Evolutionary conservation across 2,888 invertebrate species (phyloP).

Genomic region (Hyalella azteca): DNA sequence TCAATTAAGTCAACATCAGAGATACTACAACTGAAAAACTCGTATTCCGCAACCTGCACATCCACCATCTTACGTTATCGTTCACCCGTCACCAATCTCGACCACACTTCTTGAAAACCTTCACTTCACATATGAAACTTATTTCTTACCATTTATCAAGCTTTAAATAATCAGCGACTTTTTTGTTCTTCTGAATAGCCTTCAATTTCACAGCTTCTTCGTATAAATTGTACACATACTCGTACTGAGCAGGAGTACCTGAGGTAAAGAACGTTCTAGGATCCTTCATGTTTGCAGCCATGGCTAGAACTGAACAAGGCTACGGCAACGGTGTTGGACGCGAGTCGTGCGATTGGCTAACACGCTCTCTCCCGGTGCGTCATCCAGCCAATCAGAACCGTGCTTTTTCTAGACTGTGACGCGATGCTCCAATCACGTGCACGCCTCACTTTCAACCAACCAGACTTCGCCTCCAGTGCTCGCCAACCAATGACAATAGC

Average conservation of each 20-base stretch:
- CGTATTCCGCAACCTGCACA: constrained; percentile 29
- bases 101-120: not conserved
- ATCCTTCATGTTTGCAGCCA: constrained; percentile 70
- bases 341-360: constrained; percentile 45
- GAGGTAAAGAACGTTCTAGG: constrained; percentile 92
- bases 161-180: constrained; percentile 91
- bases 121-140: not conserved
- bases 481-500: constrained; percentile 49
- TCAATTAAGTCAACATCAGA: too few relatives aligned
- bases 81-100: constrained; percentile 39
- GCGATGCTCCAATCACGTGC: constrained; percentile 20
- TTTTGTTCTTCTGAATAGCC: constrained; percentile 88
- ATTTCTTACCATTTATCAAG: constrained; percentile 88
- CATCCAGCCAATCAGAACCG: constrained; percentile 43
- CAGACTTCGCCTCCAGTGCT: constrained; percentile 42
- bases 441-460: constrained; percentile 44
- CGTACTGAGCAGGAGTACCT: constrained; percentile 81
- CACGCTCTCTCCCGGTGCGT: constrained; percentile 42
- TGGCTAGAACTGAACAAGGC: constrained; percentile 48
- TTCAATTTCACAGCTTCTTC: constrained; percentile 89
- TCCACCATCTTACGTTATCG: constrained; percentile 55
- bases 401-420: constrained; percentile 24
- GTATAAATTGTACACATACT: constrained; percentile 87
- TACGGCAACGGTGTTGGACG: constrained; percentile 22
- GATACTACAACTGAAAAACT: too few relatives aligned